These are phyloP conservation scores for Ooceraea biroi DNA, from an alignment of 1,140 invertebrate genomes.

Conservation along the genomic window DNA sequence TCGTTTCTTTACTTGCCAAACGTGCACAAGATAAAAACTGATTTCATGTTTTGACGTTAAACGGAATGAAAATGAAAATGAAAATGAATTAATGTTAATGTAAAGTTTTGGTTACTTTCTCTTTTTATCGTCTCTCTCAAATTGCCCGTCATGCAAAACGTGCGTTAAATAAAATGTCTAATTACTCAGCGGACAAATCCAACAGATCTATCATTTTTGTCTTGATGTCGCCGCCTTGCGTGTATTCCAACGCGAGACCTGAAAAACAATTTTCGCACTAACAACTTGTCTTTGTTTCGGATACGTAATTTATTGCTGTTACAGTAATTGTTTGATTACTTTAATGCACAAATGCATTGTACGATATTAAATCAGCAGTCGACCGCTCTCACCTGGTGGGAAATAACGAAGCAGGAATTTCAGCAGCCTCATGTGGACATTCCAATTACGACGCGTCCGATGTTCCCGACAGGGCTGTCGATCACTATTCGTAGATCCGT, in stretches of 20 bases:
- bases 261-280: not conserved
- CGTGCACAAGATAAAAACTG: not conserved
- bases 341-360: too few relatives aligned
- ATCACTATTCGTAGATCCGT: not conserved
- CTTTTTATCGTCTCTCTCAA: not conserved
- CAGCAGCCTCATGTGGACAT: conserved; percentile 87
- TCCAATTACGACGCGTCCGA: conserved; percentile 61
- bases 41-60: not conserved
- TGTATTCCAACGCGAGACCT: conserved; percentile 88
- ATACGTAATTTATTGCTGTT: too few relatives aligned
- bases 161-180: conserved; percentile 34
- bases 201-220: conserved; percentile 89
- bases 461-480: conserved; percentile 43
- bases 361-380: not conserved
- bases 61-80: not conserved
- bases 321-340: too few relatives aligned
- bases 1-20: conserved; percentile 11
- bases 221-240: conserved; percentile 87
- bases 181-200: conserved; percentile 87
- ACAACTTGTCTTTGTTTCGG: too few relatives aligned
- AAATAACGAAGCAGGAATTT: conserved; percentile 90
- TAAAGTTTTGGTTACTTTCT: not conserved
- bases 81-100: not conserved
- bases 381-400: conserved; percentile 88
- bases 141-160: not conserved